Evolutionary conservation across 1,140 invertebrate species (phyloP).

Genomic region (Drosophila sturtevanti): DNA sequence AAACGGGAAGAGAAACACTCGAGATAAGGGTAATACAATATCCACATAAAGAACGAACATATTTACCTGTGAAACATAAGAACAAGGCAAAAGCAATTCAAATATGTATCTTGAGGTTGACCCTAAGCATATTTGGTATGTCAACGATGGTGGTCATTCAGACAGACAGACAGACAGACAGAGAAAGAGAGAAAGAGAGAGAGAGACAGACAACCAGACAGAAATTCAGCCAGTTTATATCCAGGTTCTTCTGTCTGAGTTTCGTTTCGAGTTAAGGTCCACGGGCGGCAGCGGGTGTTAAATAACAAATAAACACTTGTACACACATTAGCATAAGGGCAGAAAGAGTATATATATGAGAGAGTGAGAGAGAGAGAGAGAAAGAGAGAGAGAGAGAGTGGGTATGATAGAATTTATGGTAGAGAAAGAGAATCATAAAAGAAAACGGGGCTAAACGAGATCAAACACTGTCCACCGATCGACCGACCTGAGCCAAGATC

Average conservation of each 20-base stretch:
- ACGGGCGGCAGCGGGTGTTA: conserved; percentile 61
- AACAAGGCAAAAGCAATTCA: conserved; percentile 14
- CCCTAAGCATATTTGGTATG: conserved; percentile 29
- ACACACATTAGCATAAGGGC: conserved; percentile 65
- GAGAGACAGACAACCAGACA: conserved; percentile 4
- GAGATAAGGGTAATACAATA: conserved; percentile 12
- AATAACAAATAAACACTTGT: conserved; percentile 81
- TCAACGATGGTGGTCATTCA: conserved; percentile 64
- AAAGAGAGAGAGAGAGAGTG: conserved; percentile 3
- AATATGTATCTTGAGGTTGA: conserved; percentile 14
- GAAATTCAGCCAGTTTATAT: not conserved
- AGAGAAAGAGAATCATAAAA: conserved; percentile 47
- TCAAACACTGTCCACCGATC: conserved; percentile 32
- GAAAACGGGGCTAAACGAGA: conserved; percentile 13
- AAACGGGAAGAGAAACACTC: conserved; percentile 4
- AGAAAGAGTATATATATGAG: conserved; percentile 15
- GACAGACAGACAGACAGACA: conserved; percentile 10
- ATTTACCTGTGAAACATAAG: conserved; percentile 11
- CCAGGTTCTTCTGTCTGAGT: conserved; percentile 11
- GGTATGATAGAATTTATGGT: conserved; percentile 51
- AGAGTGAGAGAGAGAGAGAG: conserved; percentile 17
- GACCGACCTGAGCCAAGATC: conserved; percentile 4
- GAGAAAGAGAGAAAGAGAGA: conserved; percentile 10
- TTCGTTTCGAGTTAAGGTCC: conserved; percentile 10
- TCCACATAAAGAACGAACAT: conserved; percentile 1